Conservation (phyloP, 1,140 invertebrate genomes). For the Atta texana region DNA sequence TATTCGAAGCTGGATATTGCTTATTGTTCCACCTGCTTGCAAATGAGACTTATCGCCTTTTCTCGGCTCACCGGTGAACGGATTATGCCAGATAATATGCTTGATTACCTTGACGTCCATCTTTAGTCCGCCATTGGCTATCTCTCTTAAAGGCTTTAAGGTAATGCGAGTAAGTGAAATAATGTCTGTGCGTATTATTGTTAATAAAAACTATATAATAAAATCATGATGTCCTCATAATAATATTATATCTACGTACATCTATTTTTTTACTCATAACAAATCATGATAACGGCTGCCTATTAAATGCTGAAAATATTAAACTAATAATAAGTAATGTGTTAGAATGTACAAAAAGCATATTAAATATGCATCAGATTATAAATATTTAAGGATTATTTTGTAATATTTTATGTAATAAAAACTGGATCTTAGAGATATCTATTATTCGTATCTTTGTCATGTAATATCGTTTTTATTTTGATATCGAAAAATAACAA, state of each 20-base stretch:
- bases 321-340: neutral
- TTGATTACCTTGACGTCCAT: slow-evolving; percentile 43
- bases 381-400: neutral
- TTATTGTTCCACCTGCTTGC: slow-evolving; percentile 6
- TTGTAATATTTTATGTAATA: neutral
- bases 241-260: neutral
- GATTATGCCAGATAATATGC: slow-evolving; percentile 40
- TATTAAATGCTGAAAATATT: neutral
- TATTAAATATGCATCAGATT: neutral
- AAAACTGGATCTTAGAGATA: neutral
- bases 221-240: neutral
- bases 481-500: neutral
- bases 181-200: neutral
- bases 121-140: neutral
- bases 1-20: slow-evolving; percentile 15
- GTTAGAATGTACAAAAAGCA: neutral
- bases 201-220: neutral
- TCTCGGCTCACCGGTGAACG: slow-evolving; percentile 9
- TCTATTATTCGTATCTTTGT: neutral
- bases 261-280: neutral
- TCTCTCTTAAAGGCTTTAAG: slow-evolving; percentile 5
- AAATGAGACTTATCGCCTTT: slow-evolving; percentile 37
- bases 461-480: neutral
- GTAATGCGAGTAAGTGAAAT: slow-evolving; percentile 18
- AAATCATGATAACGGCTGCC: neutral